Conservation (phyloP, 2,797 vertebrate species). For the Rhinoraja longicauda region DNA sequence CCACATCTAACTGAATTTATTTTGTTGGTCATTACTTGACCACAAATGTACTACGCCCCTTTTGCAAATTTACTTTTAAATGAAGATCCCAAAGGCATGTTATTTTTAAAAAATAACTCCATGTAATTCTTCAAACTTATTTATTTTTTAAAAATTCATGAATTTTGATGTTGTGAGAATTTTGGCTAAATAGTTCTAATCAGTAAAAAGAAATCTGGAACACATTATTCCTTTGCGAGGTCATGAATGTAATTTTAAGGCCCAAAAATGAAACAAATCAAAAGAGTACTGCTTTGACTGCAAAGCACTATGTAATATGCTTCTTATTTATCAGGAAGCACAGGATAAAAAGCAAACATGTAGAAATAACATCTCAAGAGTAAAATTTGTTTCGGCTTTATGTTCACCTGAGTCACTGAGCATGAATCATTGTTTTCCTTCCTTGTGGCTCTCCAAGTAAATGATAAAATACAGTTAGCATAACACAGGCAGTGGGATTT, state of each 20-base stretch:
- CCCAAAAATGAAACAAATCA: neutral
- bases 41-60: neutral
- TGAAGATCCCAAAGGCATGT: neutral
- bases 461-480: neutral
- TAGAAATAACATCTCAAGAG: neutral
- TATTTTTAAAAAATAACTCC: neutral
- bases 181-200: neutral
- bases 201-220: neutral
- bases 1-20: neutral
- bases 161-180: neutral
- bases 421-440: conserved; percentile 27
- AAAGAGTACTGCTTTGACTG: neutral
- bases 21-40: neutral
- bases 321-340: conserved; percentile 7
- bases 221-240: neutral
- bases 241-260: neutral
- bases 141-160: neutral
- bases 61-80: conserved; percentile 20
- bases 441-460: conserved; percentile 25
- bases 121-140: neutral
- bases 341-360: neutral
- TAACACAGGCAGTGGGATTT: neutral
- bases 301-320: neutral
- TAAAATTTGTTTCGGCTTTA: conserved; percentile 4
- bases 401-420: conserved; percentile 4